phyloP scores from a whole-genome alignment of 2,113 vertebrate genomes.

The Bothrops jararaca region DNA sequence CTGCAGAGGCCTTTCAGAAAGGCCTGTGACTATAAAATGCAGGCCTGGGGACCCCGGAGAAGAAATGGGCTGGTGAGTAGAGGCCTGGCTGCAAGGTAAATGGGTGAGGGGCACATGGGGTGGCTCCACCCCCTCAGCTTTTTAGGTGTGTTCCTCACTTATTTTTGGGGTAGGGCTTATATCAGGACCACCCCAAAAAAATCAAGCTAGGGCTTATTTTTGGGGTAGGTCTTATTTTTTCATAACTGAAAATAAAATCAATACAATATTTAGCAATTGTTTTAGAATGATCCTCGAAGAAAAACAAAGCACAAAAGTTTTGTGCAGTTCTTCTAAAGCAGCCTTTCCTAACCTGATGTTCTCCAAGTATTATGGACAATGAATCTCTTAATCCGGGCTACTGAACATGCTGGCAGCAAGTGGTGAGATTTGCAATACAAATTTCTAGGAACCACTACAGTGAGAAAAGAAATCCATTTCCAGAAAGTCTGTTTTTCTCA shows the following conservation, averaged over 20 bases:
- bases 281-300: neutral
- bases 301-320: neutral
- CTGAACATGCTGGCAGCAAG: neutral
- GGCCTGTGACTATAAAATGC: too few species aligned
- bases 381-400: neutral
- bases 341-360: neutral
- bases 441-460: neutral
- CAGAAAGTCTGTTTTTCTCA: neutral
- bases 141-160: too few species aligned
- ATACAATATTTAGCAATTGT: constrained; percentile 26
- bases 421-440: neutral
- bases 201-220: too few species aligned
- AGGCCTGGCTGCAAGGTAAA: too few species aligned
- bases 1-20: too few species aligned
- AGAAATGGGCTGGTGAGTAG: too few species aligned
- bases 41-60: too few species aligned
- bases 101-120: too few species aligned
- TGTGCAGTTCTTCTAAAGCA: neutral
- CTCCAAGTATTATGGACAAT: neutral
- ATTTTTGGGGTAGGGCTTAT: too few species aligned
- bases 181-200: too few species aligned
- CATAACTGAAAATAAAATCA: neutral
- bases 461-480: neutral
- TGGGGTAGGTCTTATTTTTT: too few species aligned
- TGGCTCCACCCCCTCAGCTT: too few species aligned